A percentile compares a stretch with the other conserved stretches of the same genome.
Conservation (phyloP, 2,888 invertebrate genomes). For the Cyrtodaria siliqua region DNA sequence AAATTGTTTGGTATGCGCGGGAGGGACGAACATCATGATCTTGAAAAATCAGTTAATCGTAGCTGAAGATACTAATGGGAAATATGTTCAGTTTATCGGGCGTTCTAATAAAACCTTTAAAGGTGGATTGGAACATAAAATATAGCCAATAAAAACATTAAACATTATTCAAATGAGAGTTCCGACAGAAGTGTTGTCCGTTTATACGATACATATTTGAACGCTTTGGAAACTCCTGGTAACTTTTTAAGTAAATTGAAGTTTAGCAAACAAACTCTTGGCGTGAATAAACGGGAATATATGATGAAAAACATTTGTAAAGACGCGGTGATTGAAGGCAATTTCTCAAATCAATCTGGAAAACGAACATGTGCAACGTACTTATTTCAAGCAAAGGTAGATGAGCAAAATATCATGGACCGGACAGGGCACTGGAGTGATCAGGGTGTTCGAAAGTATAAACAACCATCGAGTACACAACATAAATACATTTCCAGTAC, state of each 20-base stretch:
- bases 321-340: not conserved
- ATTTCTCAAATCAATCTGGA: not conserved
- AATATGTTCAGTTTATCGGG: not conserved
- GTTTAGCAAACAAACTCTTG: not conserved
- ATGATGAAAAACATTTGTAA: slow-evolving; percentile 1
- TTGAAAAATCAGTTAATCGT: not conserved
- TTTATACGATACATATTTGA: not conserved
- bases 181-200: not conserved
- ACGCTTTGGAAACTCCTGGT: not conserved
- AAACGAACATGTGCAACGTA: not conserved
- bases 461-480: not conserved
- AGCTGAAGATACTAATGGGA: not conserved
- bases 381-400: not conserved
- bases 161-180: not conserved
- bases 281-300: not conserved
- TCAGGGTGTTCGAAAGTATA: not conserved
- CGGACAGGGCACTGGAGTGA: slow-evolving; percentile 1
- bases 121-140: slow-evolving; percentile 1
- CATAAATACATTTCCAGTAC: no score
- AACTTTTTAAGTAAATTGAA: not conserved
- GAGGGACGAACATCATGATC: not conserved
- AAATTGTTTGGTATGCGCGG: not conserved
- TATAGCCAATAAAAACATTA: not conserved
- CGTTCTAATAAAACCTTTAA: not conserved
- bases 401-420: slow-evolving; percentile 1